Evolutionary conservation across 2,888 invertebrate genomes (phyloP), one percentile per base, ranked within the genome.

Genomic region (Atethmia centrago): DNA sequence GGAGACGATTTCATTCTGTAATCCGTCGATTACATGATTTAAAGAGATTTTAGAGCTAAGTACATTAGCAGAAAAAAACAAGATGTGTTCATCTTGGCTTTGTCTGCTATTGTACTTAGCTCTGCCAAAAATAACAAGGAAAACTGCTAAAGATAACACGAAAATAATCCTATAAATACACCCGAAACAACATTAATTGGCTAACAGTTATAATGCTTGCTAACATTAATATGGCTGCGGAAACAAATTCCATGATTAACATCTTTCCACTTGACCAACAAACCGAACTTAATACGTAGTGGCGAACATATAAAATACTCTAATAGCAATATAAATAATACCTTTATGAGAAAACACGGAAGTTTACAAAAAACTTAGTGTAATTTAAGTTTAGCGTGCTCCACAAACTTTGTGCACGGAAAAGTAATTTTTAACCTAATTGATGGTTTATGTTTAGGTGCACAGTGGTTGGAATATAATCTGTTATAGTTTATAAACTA

Each of bases 341-440:
- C 56, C 28, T 31, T n/a, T 71, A 66, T 55, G 63, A 68, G 71
- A 65, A 72, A 83, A 71, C 85, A 82, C 71, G 79, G 68, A 75
- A 78, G 64, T 78, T 70, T 82, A 77, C 69, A 71, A 68, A 67
- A 83, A 79, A 84, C 68, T 67, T 67, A 78, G 56, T 72, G 69
- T 86, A 84, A 85, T 85, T 77, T 75, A 77, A 74, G 74, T 78
- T 77, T 84, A 74, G 85, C 87, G 85, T 86, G 87, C 62, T 77
- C 49, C n/a, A 72, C 63, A 59, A 72, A 75, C 36, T 74, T 84
- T 62, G 65, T 67, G 69, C 61, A 77, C 58, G 58, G 72, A 58
- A 74, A 59, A 68, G n/a, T 42, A 69, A 56, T 85, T 76, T 70
- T 79, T 76, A 62, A 59, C n/a, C 56, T 51, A 66, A 70, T 82